Evolutionary conservation across 2,797 vertebrate genomes (phyloP), one percentile per base, ranked within the genome.

Genomic region (Acanthiza pusilla): DNA sequence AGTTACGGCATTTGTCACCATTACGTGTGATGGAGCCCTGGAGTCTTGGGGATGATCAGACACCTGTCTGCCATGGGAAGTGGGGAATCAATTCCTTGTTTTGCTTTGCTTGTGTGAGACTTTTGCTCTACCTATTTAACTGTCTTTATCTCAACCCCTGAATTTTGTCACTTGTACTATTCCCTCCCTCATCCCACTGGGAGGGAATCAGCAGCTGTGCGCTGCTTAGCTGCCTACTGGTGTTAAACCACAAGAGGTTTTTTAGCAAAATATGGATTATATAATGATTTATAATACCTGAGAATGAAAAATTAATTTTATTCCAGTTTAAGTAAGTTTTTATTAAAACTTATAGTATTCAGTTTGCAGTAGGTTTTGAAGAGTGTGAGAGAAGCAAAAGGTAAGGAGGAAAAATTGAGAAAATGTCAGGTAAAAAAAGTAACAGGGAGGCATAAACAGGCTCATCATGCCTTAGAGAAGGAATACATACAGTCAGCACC

Each of bases 1-100:
- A 77, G 22, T 19, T 4, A 34, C 0, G 3, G 3, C 0, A 0
- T 65, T 70, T 79, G 38, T 68, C 72, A 58, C 29, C 11, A 9
- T 13, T 63, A 43, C 2, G 1, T 2, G 3, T 51, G 25, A 42
- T 42, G 38, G 21, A 43, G n/a, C 19, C 29, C n/a, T 9, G 10
- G n/a, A 61, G 16, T 36, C 42, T 38, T 45, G 71, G n/a, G 6
- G n/a, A 42, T 17, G 42, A 34, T 16, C 29, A 40, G 55, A 15
- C 9, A 25, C 7, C 19, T 34, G 19, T 27, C 40, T 38, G 40
- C 61, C 21, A 6, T 30, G 20, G 38, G 47, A 70, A 65, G 16
- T 1, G 1, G 43, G 8, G 27, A 72, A 57, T 19, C 2, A 58
- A 34, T 72, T n/a, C 36, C 12, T 66, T 42, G 5, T 20, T 51